A percentile compares a stretch with the other conserved stretches of the same genome.
Conservation (phyloP, 2,888 invertebrate species). For the Dorcus hopei region DNA sequence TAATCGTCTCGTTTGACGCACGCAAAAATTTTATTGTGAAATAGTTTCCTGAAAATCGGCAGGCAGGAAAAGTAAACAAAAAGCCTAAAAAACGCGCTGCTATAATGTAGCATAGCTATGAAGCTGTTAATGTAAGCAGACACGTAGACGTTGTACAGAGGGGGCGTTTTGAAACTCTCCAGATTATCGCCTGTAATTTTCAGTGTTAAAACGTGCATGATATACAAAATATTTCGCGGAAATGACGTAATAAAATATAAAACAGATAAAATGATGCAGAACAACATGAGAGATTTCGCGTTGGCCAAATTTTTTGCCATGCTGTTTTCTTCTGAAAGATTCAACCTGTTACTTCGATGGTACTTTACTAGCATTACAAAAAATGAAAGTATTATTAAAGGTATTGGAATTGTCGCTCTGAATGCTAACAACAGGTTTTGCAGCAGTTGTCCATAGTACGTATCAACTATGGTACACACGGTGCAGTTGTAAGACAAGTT, state of each 20-base stretch:
- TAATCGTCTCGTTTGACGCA: constrained; percentile 1
- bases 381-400: constrained; percentile 35
- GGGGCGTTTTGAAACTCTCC: constrained; percentile 38
- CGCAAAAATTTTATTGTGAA: constrained; percentile 3
- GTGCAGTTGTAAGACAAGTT: constrained; percentile 35
- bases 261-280: constrained; percentile 36
- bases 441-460: constrained; percentile 47
- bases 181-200: constrained; percentile 22
- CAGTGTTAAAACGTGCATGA: constrained; percentile 32
- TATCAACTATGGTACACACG: constrained; percentile 55
- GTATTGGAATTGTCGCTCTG: constrained; percentile 36
- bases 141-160: constrained; percentile 33
- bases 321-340: constrained; percentile 34
- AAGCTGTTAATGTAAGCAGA: constrained; percentile 10
- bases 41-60: constrained; percentile 10
- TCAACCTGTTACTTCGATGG: constrained; percentile 28
- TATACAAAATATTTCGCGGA: constrained; percentile 37
- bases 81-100: constrained; percentile 19
- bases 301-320: constrained; percentile 36
- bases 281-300: constrained; percentile 35
- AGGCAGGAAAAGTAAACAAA: constrained; percentile 8
- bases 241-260: constrained; percentile 38
- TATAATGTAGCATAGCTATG: constrained; percentile 23
- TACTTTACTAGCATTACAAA: constrained; percentile 35
- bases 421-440: constrained; percentile 40